phyloP scores from a whole-genome alignment of 2,113 vertebrate species.

The Helogale parvula region DNA sequence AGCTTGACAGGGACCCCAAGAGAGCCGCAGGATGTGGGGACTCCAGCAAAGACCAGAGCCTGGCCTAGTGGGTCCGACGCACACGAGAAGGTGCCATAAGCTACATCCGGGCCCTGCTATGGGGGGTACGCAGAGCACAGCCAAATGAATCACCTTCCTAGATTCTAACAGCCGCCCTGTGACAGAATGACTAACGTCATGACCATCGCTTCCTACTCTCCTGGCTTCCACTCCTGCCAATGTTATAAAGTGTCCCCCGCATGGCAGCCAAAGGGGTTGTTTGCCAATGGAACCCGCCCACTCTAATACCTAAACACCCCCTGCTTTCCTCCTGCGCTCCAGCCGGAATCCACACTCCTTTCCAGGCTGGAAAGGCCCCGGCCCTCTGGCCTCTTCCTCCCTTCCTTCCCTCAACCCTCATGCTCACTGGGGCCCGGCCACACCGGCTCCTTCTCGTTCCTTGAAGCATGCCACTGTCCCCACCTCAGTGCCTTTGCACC shows the following conservation, averaged over 20 bases:
- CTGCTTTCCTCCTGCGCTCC: neutral
- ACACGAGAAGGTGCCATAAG: too few species aligned
- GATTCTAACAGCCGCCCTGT: neutral
- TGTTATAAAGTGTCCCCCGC: neutral
- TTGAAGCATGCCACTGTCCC: neutral
- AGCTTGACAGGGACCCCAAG: too few species aligned
- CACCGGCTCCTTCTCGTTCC: neutral
- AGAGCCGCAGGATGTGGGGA: too few species aligned
- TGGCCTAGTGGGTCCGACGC: neutral
- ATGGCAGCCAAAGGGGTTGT: neutral
- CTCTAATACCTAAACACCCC: too few species aligned
- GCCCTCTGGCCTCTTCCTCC: neutral
- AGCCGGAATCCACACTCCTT: neutral
- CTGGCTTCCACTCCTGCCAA: neutral
- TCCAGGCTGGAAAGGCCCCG: neutral
- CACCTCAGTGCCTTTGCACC: neutral
- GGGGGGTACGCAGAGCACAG: neutral
- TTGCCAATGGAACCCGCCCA: neutral
- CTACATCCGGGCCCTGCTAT: neutral
- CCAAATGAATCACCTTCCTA: fast-evolving
- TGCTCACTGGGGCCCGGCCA: neutral
- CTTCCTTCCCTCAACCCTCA: neutral
- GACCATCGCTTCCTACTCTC: neutral
- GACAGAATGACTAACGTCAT: neutral
- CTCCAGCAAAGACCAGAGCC: neutral